phyloP scores from a whole-genome alignment of 2,113 vertebrate species.

The Piliocolobus tephrosceles region DNA sequence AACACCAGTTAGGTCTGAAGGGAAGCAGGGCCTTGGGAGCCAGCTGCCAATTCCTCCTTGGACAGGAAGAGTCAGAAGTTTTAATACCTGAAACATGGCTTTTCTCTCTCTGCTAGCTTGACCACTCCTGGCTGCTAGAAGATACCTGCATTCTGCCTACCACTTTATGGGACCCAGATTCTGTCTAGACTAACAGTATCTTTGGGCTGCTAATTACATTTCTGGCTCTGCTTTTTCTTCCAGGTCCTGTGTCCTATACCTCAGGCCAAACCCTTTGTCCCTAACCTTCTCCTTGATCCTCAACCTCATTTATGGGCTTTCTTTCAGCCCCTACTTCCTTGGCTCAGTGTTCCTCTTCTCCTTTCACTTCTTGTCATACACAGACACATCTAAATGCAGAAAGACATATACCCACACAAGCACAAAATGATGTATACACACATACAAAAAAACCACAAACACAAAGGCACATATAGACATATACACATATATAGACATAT shows the following conservation, averaged over 20 bases:
- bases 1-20: background rate
- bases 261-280: background rate
- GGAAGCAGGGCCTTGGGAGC: background rate
- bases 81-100: background rate
- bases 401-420: slow-evolving; percentile 7
- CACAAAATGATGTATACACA: slow-evolving; percentile 3
- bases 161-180: background rate
- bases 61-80: background rate
- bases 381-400: background rate
- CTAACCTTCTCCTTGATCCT: slow-evolving; percentile 1
- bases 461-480: background rate
- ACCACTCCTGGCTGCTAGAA: background rate
- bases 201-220: background rate
- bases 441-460: slow-evolving; percentile 22
- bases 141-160: background rate
- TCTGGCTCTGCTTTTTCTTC: background rate
- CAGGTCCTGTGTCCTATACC: background rate
- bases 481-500: background rate
- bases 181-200: background rate
- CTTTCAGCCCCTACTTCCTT: slow-evolving; percentile 2
- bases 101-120: background rate
- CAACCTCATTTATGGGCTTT: background rate
- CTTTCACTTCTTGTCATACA: background rate
- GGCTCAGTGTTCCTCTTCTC: background rate
- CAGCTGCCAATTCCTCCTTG: background rate